Base-by-base conservation (phyloP, 2,888 invertebrate genomes). In the Achlya flavicornis region DNA sequence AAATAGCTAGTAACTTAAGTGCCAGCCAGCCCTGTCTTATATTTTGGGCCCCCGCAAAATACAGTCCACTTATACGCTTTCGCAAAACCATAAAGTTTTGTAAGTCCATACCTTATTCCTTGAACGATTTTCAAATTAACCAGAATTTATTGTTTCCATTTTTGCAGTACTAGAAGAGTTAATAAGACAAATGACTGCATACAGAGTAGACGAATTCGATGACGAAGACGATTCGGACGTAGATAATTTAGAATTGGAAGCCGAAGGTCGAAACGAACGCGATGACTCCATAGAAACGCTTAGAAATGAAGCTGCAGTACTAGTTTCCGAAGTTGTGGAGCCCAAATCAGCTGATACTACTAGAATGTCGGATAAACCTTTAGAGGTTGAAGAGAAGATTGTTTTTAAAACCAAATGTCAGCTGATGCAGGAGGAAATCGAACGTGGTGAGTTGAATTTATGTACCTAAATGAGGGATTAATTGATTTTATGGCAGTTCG, bases 141-240 rank as follows among this genome's bases (percentile, higher is more conserved):
- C n/a, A n/a, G n/a, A n/a, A n/a, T n/a, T n/a, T n/a, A 46, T 6
- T 16, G 48, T 53, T 60, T 19, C 12, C 14, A 6, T 46, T 12
- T 46, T 86, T 85, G 26, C 93, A 91, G 95, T 96, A 41, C 91
- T 96, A 81, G 96, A 96, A 90, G 96, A 96, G 79, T 89, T 96
- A 0, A 96, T 96, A 74, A 90, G 95, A 81, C 96, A 96, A 86
- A 95, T 95, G 90, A 95, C 95, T 19, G 87, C 92, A 26, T 91
- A 94, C 67, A 84, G 91, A 75, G 85, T 87, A 64, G 92, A 95
- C 57, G 95, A 95, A 61, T 92, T 94, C 43, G 79, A 89, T n/a
- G 87, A 90, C 43, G 94, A 94, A 48, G 89, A 90, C 2, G 94
- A 94, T 1, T 94, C 94, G 38, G 87, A 89, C 32, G 92, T 94